Base-by-base conservation (phyloP, 1,140 invertebrate genomes). In the Tribolium madens region DNA sequence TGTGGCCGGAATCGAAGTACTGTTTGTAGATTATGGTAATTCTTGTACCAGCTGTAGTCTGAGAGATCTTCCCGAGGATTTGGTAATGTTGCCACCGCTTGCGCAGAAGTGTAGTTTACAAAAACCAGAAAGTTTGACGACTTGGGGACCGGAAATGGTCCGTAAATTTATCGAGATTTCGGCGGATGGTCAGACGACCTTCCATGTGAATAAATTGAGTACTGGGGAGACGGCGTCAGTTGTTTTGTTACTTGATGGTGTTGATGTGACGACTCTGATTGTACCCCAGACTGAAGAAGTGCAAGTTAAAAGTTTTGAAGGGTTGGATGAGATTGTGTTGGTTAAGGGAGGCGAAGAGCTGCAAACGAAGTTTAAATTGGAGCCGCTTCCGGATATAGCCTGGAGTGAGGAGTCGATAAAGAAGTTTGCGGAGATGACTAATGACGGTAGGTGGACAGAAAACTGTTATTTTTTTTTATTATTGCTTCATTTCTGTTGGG, bases 11-110 rank as follows among this genome's bases (percentile, higher is more conserved):
- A 78, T 86, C 2, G 91, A 92, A 85, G 91, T 93, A 0, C 81
- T 91, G 0, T 93, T 92, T 80, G 90, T 93, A 83, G 93, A 94
- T 86, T 94, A 93, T 81, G 93, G 92, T 14, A 93, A 94, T 84
- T 90, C 90, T 0, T 90, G 90, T 7, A 87, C 88, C 4, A 88
- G 89, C 0, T 88, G 87, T 15, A 88, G 90, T 80, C 84, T 93
- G 33, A 84, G 89, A 21, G 87, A 87, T 79, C 84, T 94, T 13
- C 92, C 92, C 0, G 88, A 91, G 71, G 89, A 92, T 73, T 84
- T 94, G 2, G 87, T 90, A 17, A 83, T 86, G 9, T 86, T 90
- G 75, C 89, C 90, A 3, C 86, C 89, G 3, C 80, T 93, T 0
- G 90, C 92, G 0, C 88, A 89, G 80, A 89, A 90, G 79, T 93